Percentiles rank a stretch among this genome's conserved stretches.
Evolutionary conservation across 2,113 vertebrate genomes (phyloP).

Genomic region (Corythornis cristatus): DNA sequence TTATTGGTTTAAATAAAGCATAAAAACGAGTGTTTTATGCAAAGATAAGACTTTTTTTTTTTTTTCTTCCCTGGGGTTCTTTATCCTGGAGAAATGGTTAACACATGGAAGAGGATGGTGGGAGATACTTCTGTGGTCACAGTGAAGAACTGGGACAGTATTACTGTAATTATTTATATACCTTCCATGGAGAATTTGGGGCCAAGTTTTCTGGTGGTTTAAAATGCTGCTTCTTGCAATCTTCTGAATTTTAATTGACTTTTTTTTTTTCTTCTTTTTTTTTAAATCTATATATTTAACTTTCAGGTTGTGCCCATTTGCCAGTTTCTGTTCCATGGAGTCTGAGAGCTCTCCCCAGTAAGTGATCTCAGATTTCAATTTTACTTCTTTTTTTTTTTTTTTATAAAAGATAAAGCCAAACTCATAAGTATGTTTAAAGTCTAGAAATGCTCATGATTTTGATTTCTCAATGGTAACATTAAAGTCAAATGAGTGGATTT

Average conservation of each 20-base stretch:
- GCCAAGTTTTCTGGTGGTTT: not conserved
- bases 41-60: slow-evolving; percentile 23
- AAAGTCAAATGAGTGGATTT: not conserved
- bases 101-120: rapidly evolving
- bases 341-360: not conserved
- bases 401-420: not conserved
- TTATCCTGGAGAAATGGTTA: slow-evolving; percentile 25
- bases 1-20: slow-evolving; percentile 71
- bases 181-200: not conserved
- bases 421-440: not conserved
- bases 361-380: not conserved
- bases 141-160: not conserved
- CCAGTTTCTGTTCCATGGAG: not conserved
- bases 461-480: not conserved
- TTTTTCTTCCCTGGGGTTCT: not conserved
- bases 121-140: not conserved
- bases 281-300: too few species aligned
- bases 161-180: not conserved
- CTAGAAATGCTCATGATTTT: not conserved
- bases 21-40: slow-evolving; percentile 46
- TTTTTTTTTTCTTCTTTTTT: too few species aligned
- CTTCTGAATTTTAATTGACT: too few species aligned
- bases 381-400: not conserved
- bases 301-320: not conserved
- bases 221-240: not conserved